A percentile compares a stretch with the other conserved stretches of the same genome.
phyloP scores from a whole-genome alignment of 2,888 invertebrate species.

The Lasioglossum morio region DNA sequence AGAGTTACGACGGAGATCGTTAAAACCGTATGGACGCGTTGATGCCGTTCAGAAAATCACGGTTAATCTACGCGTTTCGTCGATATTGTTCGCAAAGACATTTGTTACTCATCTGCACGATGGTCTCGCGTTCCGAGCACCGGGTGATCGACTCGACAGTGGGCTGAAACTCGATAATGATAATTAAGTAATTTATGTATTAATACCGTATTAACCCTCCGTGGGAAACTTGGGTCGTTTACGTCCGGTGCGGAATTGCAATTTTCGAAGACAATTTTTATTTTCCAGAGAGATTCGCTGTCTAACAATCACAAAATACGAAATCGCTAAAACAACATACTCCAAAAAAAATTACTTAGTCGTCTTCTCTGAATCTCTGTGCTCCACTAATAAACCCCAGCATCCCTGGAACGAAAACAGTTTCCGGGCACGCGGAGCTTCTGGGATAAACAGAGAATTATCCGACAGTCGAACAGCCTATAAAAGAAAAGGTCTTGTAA shows the following conservation, averaged over 20 bases:
- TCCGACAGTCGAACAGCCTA: background rate
- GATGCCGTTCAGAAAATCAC: background rate
- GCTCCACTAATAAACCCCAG: background rate
- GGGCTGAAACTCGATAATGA: too few species aligned
- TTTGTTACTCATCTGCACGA: background rate
- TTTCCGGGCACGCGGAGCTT: background rate
- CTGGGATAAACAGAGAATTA: background rate
- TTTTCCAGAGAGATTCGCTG: too few species aligned
- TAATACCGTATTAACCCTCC: too few species aligned
- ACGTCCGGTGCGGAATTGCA: too few species aligned
- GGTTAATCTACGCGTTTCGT: background rate
- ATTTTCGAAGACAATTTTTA: too few species aligned
- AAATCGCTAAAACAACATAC: too few species aligned
- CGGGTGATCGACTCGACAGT: too few species aligned
- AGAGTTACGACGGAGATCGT: background rate
- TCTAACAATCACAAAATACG: too few species aligned
- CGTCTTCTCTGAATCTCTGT: too few species aligned
- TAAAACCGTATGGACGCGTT: background rate
- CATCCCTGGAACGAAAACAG: background rate
- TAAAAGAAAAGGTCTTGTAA: constrained; percentile 1
- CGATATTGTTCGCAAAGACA: background rate
- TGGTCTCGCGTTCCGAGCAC: background rate
- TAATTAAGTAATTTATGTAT: too few species aligned
- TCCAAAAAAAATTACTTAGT: too few species aligned
- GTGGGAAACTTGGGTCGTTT: too few species aligned